A percentile compares a stretch with the other conserved stretches of the same genome.
Conservation (phyloP, 2,888 invertebrate species). For the Cataglyphis livida region DNA sequence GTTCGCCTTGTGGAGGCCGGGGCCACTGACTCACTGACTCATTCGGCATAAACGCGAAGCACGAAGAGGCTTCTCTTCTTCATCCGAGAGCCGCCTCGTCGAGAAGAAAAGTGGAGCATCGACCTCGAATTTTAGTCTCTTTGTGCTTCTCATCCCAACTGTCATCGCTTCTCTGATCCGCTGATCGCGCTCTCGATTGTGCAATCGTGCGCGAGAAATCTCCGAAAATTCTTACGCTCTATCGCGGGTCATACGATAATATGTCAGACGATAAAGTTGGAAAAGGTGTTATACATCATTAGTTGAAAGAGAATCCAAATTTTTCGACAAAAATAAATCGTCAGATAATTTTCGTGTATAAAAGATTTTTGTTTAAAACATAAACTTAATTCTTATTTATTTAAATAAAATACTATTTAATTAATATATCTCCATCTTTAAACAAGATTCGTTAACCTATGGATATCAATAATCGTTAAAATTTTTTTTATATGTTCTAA, state of each 20-base stretch:
- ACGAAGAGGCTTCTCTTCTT: conserved; percentile 61
- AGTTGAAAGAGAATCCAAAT: not conserved
- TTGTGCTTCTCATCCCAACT: conserved; percentile 51
- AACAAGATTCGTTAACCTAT: not conserved
- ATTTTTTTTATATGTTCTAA: not conserved
- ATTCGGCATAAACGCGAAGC: conserved; percentile 72
- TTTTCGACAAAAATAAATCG: not conserved
- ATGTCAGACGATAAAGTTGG: not conserved
- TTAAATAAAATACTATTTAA: not conserved
- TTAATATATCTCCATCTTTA: not conserved
- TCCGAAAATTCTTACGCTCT: not conserved
- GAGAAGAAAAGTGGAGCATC: conserved; percentile 75
- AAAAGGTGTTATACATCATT: not conserved
- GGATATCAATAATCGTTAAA: not conserved
- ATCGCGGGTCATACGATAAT: not conserved
- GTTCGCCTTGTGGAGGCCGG: conserved; percentile 66
- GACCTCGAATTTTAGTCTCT: conserved; percentile 70
- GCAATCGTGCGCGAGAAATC: conserved; percentile 61
- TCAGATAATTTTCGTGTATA: not conserved
- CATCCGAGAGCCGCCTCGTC: conserved; percentile 41
- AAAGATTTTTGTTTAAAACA: not conserved
- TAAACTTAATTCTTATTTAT: not conserved
- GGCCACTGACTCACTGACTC: conserved; percentile 77
- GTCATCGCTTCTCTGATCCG: conserved; percentile 57
- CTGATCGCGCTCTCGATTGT: conserved; percentile 59